Conservation (phyloP, 2,888 invertebrate genomes). For the Meandrusa payeni region DNA sequence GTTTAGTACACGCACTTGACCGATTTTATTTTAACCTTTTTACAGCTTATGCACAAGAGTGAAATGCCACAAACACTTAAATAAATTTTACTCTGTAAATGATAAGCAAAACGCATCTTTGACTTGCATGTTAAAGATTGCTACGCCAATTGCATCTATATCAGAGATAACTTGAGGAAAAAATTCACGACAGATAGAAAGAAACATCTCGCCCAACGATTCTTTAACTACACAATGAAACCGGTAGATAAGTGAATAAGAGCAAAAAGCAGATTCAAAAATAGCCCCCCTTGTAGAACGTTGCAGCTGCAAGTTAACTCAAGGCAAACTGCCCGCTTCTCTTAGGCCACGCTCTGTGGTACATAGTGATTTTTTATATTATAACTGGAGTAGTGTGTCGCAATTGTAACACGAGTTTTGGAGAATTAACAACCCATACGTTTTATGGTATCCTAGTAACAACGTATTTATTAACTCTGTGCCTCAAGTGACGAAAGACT, state of each 20-base stretch:
- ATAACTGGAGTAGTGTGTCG: constrained; percentile 1
- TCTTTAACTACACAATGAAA: constrained; percentile 54
- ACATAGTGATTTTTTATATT: constrained; percentile 49
- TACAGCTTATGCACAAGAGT: constrained; percentile 1
- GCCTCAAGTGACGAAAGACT: too few species aligned
- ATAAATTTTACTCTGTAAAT: neutral
- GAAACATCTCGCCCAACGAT: constrained; percentile 17
- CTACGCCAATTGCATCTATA: neutral
- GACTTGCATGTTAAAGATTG: neutral
- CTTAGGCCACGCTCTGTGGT: constrained; percentile 45
- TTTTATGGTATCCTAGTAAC: neutral
- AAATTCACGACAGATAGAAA: constrained; percentile 7
- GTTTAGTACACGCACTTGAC: neutral
- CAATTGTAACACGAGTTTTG: neutral
- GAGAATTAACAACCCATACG: neutral
- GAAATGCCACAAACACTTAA: neutral
- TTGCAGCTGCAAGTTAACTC: constrained; percentile 63
- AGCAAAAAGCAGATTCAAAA: constrained; percentile 64
- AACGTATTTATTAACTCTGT: neutral
- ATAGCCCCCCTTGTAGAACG: constrained; percentile 57
- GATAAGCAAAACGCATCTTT: neutral
- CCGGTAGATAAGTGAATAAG: constrained; percentile 60
- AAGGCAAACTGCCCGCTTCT: constrained; percentile 69
- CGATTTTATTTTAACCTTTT: neutral
- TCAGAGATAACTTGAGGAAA: neutral